These are phyloP conservation scores for Leptobrachium ailaonicum DNA, from an alignment of 2,113 vertebrate genomes.

Conservation along the genomic window DNA sequence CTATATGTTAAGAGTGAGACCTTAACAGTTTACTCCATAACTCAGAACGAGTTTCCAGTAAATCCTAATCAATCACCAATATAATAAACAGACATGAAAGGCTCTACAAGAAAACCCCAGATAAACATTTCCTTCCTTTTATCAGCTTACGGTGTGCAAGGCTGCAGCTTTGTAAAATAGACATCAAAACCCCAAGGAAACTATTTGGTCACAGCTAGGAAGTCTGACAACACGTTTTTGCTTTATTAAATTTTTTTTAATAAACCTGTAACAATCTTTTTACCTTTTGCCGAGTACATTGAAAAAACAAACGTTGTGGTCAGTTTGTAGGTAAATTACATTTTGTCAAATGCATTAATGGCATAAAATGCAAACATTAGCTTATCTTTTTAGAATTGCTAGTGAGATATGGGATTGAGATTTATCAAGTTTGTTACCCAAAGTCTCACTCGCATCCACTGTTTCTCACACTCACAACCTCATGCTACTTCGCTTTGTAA, in stretches of 20 bases:
- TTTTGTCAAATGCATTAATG: too few relatives aligned
- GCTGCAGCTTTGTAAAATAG: not conserved
- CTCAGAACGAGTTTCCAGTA: conserved; percentile 56
- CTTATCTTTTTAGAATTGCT: too few relatives aligned
- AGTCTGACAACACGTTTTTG: conserved; percentile 10
- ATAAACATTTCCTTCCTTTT: conserved; percentile 4
- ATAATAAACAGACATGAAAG: conserved; percentile 20
- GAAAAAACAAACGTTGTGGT: too few relatives aligned
- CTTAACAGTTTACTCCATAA: conserved; percentile 37
- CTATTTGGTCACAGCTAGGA: conserved; percentile 33
- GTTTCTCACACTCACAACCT: too few relatives aligned
- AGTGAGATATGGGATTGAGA: too few relatives aligned
- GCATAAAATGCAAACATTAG: too few relatives aligned
- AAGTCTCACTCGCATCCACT: too few relatives aligned
- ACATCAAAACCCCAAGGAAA: conserved; percentile 38
- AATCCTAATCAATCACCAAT: conserved; percentile 41
- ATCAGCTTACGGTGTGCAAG: not conserved
- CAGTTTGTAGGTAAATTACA: too few relatives aligned
- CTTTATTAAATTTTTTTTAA: not conserved
- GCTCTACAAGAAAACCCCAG: not conserved
- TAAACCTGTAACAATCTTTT: too few relatives aligned
- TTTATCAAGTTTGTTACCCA: too few relatives aligned
- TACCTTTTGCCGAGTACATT: too few relatives aligned
- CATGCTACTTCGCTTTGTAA: too few relatives aligned
- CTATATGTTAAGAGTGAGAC: conserved; percentile 49